phyloP scores from a whole-genome alignment of 2,888 invertebrate genomes.

The Megalurothrips usitatus region DNA sequence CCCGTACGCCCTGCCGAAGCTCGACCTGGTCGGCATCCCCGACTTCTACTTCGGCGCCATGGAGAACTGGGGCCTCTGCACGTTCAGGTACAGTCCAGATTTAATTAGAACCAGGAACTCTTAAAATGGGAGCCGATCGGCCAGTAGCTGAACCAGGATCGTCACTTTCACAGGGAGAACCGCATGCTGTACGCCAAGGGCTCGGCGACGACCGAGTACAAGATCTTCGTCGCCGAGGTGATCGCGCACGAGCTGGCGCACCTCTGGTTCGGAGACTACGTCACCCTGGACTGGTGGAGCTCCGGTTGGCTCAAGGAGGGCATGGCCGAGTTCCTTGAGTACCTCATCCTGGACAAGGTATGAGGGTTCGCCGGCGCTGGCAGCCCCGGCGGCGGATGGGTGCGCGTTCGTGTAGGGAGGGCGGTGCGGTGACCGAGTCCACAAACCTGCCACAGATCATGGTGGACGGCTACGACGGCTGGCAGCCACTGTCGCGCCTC shows the following conservation, averaged over 20 bases:
- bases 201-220: slow-evolving; percentile 20
- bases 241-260: slow-evolving; percentile 35
- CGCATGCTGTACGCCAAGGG: slow-evolving; percentile 31
- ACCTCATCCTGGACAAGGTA: not conserved
- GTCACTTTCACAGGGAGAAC: slow-evolving; percentile 32
- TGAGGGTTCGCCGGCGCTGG: not conserved
- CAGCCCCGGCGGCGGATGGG: too few relatives aligned
- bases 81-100: not conserved
- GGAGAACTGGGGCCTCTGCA: slow-evolving; percentile 14
- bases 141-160: too few relatives aligned
- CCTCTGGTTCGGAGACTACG: slow-evolving; percentile 36
- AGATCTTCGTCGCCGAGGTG: slow-evolving; percentile 30
- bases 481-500: not conserved
- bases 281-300: slow-evolving; percentile 35
- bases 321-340: slow-evolving; percentile 30
- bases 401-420: too few relatives aligned
- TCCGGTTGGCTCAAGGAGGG: slow-evolving; percentile 36
- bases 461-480: not conserved
- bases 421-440: too few relatives aligned
- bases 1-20: not conserved
- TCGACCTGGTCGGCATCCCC: not conserved
- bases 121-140: too few relatives aligned
- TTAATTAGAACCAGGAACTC: too few relatives aligned
- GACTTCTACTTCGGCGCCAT: slow-evolving; percentile 22
- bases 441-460: not conserved